Percentiles rank a stretch among this genome's conserved stretches.
Evolutionary conservation across 2,797 vertebrate genomes (phyloP).

Genomic region (Kryptolebias ocellatus): DNA sequence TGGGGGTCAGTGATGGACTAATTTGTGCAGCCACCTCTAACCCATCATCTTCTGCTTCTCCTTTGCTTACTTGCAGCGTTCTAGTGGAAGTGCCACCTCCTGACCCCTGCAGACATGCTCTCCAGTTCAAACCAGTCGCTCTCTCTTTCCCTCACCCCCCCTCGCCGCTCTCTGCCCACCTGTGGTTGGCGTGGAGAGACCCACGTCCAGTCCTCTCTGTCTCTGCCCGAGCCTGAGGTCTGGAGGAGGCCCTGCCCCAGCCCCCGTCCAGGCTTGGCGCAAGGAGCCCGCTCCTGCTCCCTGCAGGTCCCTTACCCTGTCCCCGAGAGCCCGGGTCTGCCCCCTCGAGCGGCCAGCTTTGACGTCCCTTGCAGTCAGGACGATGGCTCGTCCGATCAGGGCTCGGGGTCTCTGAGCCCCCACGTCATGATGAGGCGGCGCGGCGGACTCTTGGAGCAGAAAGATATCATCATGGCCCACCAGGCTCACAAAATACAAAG

Average conservation of each 20-base stretch:
- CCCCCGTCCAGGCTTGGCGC: slow-evolving; percentile 75
- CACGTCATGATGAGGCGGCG: slow-evolving; percentile 78
- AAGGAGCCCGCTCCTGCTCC: slow-evolving; percentile 82
- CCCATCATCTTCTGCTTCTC: slow-evolving; percentile 5
- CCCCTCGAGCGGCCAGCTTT: slow-evolving; percentile 82
- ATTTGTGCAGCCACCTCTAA: slow-evolving; percentile 6
- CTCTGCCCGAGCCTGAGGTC: slow-evolving; percentile 86
- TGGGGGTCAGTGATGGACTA: slow-evolving; percentile 1
- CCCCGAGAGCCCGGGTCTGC: slow-evolving; percentile 77
- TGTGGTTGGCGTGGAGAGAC: slow-evolving; percentile 24
- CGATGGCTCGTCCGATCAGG: slow-evolving; percentile 68
- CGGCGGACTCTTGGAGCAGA: slow-evolving; percentile 86
- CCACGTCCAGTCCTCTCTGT: slow-evolving; percentile 80
- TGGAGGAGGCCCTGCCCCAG: slow-evolving; percentile 74
- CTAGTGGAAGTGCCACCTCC: slow-evolving; percentile 77
- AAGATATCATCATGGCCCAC: slow-evolving; percentile 88
- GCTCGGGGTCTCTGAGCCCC: slow-evolving; percentile 73
- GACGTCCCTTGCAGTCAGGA: slow-evolving; percentile 78
- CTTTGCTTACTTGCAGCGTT: slow-evolving; percentile 73
- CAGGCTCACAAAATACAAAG: slow-evolving; percentile 89
- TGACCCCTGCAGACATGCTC: slow-evolving; percentile 81
- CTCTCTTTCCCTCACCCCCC: slow-evolving; percentile 64
- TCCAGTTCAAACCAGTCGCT: slow-evolving; percentile 80
- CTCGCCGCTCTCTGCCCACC: slow-evolving; percentile 46
- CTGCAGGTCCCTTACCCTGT: slow-evolving; percentile 83